Evolutionary conservation across 2,797 vertebrate species (phyloP), one percentile per base, ranked within the genome.

Genomic region (Dromococcyx pavoninus): DNA sequence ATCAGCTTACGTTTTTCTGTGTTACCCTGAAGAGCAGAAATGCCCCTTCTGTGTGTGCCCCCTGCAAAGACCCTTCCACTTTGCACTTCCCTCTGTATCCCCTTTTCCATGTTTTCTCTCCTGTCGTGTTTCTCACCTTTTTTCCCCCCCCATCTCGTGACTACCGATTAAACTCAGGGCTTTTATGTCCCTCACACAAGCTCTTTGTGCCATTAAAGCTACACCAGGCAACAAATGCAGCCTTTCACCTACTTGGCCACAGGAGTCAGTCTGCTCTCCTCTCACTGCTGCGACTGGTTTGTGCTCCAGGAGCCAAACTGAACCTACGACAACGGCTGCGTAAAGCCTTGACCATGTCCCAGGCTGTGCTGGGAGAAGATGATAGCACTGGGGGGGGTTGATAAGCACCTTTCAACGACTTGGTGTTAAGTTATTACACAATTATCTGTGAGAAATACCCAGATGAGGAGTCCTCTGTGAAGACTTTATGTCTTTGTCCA

Each of bases 241-340:
- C 96, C 96, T 96, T 95, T 97, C 76, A 86, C 96, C 94, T 86
- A 95, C 72, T 92, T 97, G 96, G 96, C 96, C 77, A 32, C 44
- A 37, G 91, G 86, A 91, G 44, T 89, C 24, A 43, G 54, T 46
- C 93, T 81, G 71, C 94, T 86, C 76, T 92, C 66, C 77, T 82
- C 56, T n/a, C 11, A 22, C 39, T 64, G 66, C 93, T 2, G 3
- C 7, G 58, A 46, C 72, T 90, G 70, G 25, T 86, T 86, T 72
- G 79, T 50, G 76, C n/a, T 37, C 65, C 64, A 32, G 58, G 24
- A 96, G 91, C 79, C 85, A 88, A 92, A 86, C 23, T 71, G 75
- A 93, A 46, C 75, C 82, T 23, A 0, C n/a, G 61, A 44, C 39
- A 39, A 93, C 46, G 28, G 67, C 58, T n/a, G 17, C 48, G 21